Percentiles rank a stretch among this genome's conserved stretches.
Evolutionary conservation across 2,113 vertebrate species (phyloP).

Genomic region (Jaculus jaculus): DNA sequence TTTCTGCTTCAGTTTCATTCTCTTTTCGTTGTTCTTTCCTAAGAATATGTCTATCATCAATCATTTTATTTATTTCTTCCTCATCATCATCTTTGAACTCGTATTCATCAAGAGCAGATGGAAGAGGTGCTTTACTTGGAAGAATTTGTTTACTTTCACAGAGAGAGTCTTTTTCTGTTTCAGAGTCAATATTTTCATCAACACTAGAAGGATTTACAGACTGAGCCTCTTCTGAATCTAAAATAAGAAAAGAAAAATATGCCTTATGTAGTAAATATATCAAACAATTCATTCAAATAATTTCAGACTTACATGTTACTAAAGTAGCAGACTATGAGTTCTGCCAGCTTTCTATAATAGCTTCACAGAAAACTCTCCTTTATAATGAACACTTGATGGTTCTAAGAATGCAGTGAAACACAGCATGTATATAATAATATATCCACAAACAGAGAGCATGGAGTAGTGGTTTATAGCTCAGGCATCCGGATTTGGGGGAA

Average conservation of each 20-base stretch:
- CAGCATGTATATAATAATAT: not conserved
- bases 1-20: conserved; percentile 91
- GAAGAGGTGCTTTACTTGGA: conserved; percentile 87
- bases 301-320: conserved; percentile 22
- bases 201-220: conserved; percentile 97
- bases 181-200: conserved; percentile 96
- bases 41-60: conserved; percentile 93
- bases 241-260: conserved; percentile 76
- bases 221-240: conserved; percentile 96
- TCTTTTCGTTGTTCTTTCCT: conserved; percentile 92
- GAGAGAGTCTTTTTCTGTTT: conserved; percentile 92
- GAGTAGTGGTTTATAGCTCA: not conserved
- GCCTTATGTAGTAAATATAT: conserved; percentile 24
- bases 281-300: conserved; percentile 35
- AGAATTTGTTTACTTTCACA: conserved; percentile 88
- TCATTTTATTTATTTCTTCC: conserved; percentile 92
- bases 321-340: not conserved
- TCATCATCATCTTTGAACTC: conserved; percentile 96
- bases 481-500: not conserved
- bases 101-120: conserved; percentile 95
- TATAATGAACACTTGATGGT: not conserved
- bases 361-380: conserved; percentile 5
- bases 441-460: not conserved
- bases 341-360: not conserved
- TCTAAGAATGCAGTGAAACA: conserved; percentile 39